phyloP scores from a whole-genome alignment of 2,888 invertebrate genomes.

The Lumbricus terrestris region DNA sequence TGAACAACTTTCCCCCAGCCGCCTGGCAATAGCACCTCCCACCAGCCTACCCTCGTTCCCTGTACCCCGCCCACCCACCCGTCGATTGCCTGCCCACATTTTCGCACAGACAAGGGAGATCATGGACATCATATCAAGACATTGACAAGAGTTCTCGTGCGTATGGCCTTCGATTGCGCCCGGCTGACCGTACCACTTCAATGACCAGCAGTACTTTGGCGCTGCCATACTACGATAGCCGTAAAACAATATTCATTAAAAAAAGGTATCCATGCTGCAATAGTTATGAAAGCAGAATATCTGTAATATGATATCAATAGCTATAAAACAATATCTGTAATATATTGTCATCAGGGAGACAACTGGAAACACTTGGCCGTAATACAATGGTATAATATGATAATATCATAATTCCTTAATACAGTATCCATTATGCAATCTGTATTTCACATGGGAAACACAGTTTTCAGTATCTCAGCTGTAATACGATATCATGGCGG shows the following conservation, averaged over 20 bases:
- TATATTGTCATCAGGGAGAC: too few relatives aligned
- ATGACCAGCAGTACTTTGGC: background rate
- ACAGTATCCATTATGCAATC: background rate
- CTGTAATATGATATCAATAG: background rate
- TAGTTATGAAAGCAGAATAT: background rate
- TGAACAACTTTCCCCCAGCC: slow-evolving; percentile 77
- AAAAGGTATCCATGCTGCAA: background rate
- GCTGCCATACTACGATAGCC: background rate
- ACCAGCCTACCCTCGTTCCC: background rate
- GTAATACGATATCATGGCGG: background rate
- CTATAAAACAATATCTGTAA: background rate
- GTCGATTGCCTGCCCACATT: background rate
- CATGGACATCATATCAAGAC: slow-evolving; percentile 18
- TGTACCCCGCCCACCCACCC: background rate
- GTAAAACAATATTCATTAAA: background rate
- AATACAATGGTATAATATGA: background rate
- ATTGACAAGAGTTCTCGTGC: background rate
- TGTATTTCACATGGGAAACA: background rate
- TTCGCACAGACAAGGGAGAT: background rate
- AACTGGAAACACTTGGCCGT: background rate
- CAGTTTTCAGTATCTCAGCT: background rate
- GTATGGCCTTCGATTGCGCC: background rate
- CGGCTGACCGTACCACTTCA: background rate
- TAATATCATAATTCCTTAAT: background rate
- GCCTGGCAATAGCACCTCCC: slow-evolving; percentile 56